A percentile compares a stretch with the other conserved stretches of the same genome.
Conservation (phyloP, 2,113 vertebrate genomes). For the Apodemus sylvaticus region DNA sequence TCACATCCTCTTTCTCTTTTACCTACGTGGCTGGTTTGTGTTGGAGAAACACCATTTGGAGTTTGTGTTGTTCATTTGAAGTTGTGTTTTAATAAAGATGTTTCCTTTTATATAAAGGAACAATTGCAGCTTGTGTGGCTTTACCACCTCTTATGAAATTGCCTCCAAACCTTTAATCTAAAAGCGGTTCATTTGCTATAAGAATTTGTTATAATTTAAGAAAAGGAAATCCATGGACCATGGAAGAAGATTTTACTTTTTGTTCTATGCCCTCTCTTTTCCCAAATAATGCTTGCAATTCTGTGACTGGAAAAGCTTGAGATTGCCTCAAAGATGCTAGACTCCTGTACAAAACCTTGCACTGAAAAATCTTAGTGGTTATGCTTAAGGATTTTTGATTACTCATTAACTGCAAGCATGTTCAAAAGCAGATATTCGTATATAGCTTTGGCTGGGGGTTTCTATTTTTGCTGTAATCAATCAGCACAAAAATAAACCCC, state of each 20-base stretch:
- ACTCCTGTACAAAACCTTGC: not conserved
- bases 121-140: not conserved
- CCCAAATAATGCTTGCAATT: not conserved
- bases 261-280: not conserved
- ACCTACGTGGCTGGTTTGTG: not conserved
- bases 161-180: not conserved
- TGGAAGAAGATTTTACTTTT: not conserved
- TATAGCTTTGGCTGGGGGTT: not conserved
- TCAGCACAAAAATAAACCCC: not conserved
- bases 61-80: not conserved
- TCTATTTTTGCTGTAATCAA: not conserved
- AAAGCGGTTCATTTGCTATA: not conserved
- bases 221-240: not conserved
- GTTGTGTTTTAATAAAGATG: not conserved
- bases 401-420: not conserved
- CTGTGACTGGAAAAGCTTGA: not conserved
- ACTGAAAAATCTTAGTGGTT: not conserved
- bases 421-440: not conserved
- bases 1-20: not conserved
- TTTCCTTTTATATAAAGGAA: not conserved
- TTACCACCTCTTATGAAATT: not conserved
- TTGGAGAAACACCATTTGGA: not conserved
- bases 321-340: not conserved
- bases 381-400: not conserved
- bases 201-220: not conserved